Percentiles rank a stretch among this genome's conserved stretches.
Conservation (phyloP, 1,140 invertebrate genomes). For the Maniola jurtina region DNA sequence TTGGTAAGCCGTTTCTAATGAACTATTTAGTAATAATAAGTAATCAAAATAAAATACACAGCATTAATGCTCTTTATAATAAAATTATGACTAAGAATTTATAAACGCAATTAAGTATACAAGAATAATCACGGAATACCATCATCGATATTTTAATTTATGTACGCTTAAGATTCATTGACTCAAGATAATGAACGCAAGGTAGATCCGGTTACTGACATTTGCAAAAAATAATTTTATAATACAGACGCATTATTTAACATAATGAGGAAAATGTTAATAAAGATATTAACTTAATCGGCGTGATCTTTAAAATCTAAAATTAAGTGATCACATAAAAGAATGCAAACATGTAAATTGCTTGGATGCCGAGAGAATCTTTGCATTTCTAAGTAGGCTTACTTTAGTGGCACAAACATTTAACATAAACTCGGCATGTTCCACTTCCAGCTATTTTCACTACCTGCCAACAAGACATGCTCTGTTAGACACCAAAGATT, state of each 20-base stretch:
- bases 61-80: too few relatives aligned
- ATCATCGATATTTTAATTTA: slow-evolving; percentile 13
- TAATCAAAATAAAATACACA: background rate
- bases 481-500: slow-evolving; percentile 25
- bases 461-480: slow-evolving; percentile 28
- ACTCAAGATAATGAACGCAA: background rate
- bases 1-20: slow-evolving; percentile 49
- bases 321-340: background rate
- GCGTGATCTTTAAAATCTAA: background rate
- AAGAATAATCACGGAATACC: slow-evolving; percentile 1
- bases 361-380: background rate
- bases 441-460: slow-evolving; percentile 29
- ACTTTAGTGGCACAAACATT: slow-evolving; percentile 18
- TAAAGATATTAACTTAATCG: slow-evolving; percentile 14
- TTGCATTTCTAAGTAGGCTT: slow-evolving; percentile 15
- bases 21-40: background rate
- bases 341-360: slow-evolving; percentile 9
- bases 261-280: slow-evolving; percentile 8
- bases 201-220: slow-evolving; percentile 18
- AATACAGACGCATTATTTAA: slow-evolving; percentile 12
- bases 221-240: slow-evolving; percentile 14
- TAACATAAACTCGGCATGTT: slow-evolving; percentile 25
- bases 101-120: too few relatives aligned
- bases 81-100: too few relatives aligned
- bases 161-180: slow-evolving; percentile 2